Evolutionary conservation across 30 jellyfish, hydroid and myxozoan genomes (phyloP), one percentile per base, ranked within the genome.

Genomic region (Nemopilema nomurai): DNA sequence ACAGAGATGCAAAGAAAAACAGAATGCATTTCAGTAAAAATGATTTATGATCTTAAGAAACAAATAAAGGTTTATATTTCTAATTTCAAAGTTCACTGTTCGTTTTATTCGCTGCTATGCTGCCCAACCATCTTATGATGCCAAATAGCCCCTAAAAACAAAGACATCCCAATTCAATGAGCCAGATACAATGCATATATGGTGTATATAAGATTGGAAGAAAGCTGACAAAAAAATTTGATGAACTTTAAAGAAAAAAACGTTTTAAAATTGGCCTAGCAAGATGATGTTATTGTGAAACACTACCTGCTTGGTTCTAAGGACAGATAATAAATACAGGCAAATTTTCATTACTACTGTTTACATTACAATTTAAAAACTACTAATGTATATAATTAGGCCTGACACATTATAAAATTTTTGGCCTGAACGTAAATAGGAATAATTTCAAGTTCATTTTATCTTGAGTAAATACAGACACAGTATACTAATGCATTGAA

Each of bases 61-160:
- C 57, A 41, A 41, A 41, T 41, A 41, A 6, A 41, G 57, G 13
- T 41, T 41, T 41, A 6, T 41, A 41, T 41, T 6, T 3, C 57
- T 41, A 41, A 3, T 41, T 41, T 41, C 13, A 41, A 13, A 3
- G 6, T 41, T 41, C 13, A 3, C 13, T 41, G 57, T 41, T 41
- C 6, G 13, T 41, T 13, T 41, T 6, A 41, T 41, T 6, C 6
- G 1, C 17, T 19, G 76, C 26, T 23, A 19, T 67, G 76, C 23
- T 23, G 50, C 23, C 76, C 52, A 67, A 22, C 24, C 33, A 23
- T 67, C 21, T 23, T 22, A 22, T 19, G 87, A 52, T 23, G 49
- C 71, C 16, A 77, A 63, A 13, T 77, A 77, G 22, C 87, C 87
- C 87, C 87, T 77, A 28, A 4, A 25, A 41, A 51, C 32, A 74